Evolutionary conservation across 2,113 vertebrate genomes (phyloP).

Genomic region (Apteryx mantelli): DNA sequence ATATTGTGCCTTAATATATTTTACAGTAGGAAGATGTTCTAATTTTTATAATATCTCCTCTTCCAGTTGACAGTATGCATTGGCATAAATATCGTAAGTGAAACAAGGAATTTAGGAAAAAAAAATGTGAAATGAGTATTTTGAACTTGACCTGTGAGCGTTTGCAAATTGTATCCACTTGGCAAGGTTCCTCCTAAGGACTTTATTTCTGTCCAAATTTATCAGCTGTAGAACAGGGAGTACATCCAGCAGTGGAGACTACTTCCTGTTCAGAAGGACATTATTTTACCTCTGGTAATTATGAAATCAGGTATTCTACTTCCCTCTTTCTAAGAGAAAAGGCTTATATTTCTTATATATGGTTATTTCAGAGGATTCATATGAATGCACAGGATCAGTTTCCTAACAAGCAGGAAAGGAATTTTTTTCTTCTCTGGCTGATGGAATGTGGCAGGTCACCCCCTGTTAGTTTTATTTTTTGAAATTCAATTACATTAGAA

Average conservation of each 20-base stretch:
- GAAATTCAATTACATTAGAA: not conserved
- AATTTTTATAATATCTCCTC: conserved; percentile 26
- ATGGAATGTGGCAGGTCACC: not conserved
- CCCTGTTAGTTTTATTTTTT: not conserved
- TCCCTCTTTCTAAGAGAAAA: not conserved
- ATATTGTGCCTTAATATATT: conserved; percentile 17
- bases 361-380: not conserved
- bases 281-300: not conserved
- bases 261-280: not conserved
- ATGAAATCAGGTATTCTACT: not conserved
- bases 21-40: not conserved
- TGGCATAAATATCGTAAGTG: not conserved
- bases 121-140: conserved; percentile 25
- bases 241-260: not conserved
- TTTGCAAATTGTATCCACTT: conserved; percentile 2
- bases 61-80: not conserved
- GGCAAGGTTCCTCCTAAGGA: not conserved
- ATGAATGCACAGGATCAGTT: not conserved
- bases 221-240: not conserved
- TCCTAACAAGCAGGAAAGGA: not conserved
- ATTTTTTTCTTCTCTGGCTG: not conserved
- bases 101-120: conserved; percentile 32
- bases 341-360: not conserved
- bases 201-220: conserved; percentile 28
- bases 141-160: not conserved